Conservation (phyloP, 2,888 invertebrate species). For the Anthophora plumipes region DNA sequence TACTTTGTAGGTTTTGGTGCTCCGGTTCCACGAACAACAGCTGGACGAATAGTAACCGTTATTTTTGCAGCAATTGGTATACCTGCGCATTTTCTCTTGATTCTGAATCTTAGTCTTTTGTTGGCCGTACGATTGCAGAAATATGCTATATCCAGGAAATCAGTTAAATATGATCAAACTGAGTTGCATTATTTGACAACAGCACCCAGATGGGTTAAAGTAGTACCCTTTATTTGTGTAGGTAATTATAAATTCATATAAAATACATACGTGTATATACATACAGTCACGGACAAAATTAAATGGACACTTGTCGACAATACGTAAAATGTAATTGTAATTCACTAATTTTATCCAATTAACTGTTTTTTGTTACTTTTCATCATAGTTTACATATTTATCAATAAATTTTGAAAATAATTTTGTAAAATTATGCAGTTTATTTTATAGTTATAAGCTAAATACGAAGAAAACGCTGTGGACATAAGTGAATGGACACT, state of each 20-base stretch:
- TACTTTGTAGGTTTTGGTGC: slow-evolving; percentile 88
- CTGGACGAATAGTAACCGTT: slow-evolving; percentile 88
- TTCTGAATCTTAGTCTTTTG: slow-evolving; percentile 86
- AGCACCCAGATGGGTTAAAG: slow-evolving; percentile 80
- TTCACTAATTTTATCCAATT: no score
- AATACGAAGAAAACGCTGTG: no score
- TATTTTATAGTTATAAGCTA: no score
- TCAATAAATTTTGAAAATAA: no score
- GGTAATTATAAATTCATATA: slow-evolving; percentile 67
- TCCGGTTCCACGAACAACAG: slow-evolving; percentile 88
- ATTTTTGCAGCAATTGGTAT: slow-evolving; percentile 89
- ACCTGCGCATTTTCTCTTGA: slow-evolving; percentile 88
- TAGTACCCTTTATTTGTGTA: slow-evolving; percentile 77
- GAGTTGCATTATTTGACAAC: slow-evolving; percentile 63
- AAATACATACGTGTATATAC: neutral
- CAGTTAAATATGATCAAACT: slow-evolving; percentile 3
- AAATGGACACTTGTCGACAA: no score
- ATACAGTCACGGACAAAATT: no score
- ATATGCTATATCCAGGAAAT: slow-evolving; percentile 79
- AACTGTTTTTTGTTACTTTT: no score
- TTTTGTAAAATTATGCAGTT: no score
- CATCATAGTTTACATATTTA: no score
- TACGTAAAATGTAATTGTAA: no score
- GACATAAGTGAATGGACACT: no score
- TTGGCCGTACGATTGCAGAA: slow-evolving; percentile 85